Base-by-base conservation (phyloP, 2,888 invertebrate species). In the Eupithecia pulchellata region DNA sequence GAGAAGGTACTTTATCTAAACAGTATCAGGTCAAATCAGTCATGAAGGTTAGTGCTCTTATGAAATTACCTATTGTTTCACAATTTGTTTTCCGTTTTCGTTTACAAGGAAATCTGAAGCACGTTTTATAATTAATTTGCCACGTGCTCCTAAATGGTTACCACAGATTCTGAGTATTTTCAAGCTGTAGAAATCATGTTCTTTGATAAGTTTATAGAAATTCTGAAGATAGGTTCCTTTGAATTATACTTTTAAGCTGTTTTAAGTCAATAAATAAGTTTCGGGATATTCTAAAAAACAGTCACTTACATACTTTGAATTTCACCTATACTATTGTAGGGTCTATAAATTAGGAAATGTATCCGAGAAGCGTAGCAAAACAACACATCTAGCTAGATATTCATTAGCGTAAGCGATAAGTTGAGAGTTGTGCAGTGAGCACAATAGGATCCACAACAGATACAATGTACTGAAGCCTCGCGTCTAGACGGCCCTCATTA, bases 401-500 rank as follows among this genome's bases (percentile, higher is more conserved):
- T 86, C 81, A 88, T 89, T 85, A 86, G 81, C 79, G 82, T 78
- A 77, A 78, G 81, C 83, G 83, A 86, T 84, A 84, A 86, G 82
- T 84, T 73, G 66, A 68, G 78, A 75, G 78, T 76, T 66, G 79
- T 75, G 64, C 62, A 72, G 73, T 69, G 73, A 70, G 68, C 68
- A 89, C 86, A 81, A 84, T 81, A 76, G 82, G 69, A 71, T 69
- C 65, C 81, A 85, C 86, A 86, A 89, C 86, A 88, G 89, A 86
- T 85, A 87, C 86, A 86, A 83, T 85, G 84, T 85, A 85, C 83
- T 84, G 88, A 75, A 83, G 83, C 82, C 82, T 82, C 83, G 83
- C 86, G 92, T 93, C 92, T 92, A 92, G 93, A 93, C 92, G 86
- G 74, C 83, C 87, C 89, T 87, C 88, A 87, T 90, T 86, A 89